Evolutionary conservation across 2,888 invertebrate species (phyloP).

Genomic region (Petrolisthes cinctipes): DNA sequence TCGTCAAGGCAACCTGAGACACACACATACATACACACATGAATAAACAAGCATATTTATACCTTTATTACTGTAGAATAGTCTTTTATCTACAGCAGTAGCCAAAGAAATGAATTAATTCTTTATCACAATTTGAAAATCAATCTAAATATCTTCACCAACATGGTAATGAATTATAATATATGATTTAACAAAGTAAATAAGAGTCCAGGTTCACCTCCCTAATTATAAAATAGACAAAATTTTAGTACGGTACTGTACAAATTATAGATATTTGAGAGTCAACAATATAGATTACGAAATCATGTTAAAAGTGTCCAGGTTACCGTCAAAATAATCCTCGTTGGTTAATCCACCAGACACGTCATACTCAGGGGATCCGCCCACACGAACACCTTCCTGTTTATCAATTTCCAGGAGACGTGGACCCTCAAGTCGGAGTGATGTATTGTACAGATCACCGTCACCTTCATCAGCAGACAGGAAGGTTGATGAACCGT

Average conservation of each 20-base stretch:
- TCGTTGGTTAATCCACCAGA: neutral
- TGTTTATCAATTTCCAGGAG: constrained; percentile 24
- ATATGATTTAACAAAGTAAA: no score
- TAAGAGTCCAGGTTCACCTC: no score
- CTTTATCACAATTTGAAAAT: no score
- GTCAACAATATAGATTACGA: no score
- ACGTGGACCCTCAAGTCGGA: neutral
- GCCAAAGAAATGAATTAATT: no score
- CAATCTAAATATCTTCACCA: no score
- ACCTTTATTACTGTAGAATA: neutral
- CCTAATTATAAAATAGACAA: no score
- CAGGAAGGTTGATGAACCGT: constrained; percentile 26
- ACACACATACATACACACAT: no score
- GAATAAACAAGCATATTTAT: neutral
- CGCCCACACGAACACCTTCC: constrained; percentile 36
- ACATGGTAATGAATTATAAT: no score
- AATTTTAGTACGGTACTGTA: no score
- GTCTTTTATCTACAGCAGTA: neutral
- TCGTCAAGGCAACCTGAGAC: constrained; percentile 81
- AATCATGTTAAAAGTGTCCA: no score
- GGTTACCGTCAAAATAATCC: constrained; percentile 35
- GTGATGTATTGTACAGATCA: constrained; percentile 22
- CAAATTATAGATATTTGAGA: no score
- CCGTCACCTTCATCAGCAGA: constrained; percentile 45
- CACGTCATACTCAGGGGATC: constrained; percentile 29